A percentile compares a stretch with the other conserved stretches of the same genome.
Conservation (phyloP, 2,797 vertebrate species). For the Esox lucius region DNA sequence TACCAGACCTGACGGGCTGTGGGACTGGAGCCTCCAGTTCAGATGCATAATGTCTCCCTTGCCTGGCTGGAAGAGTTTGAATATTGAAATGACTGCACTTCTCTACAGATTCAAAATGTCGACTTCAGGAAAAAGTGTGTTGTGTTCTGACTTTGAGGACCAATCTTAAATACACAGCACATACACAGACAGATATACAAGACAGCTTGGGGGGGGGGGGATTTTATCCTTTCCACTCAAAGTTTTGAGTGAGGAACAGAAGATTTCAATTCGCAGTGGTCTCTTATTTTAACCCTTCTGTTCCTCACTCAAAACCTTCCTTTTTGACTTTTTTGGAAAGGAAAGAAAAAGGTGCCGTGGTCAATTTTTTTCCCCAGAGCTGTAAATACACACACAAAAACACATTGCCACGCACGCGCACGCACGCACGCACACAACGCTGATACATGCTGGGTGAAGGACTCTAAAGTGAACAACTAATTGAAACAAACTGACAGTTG, state of each 20-base stretch:
- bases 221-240: no score
- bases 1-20: not conserved
- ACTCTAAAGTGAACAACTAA: slow-evolving; percentile 48
- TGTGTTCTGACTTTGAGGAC: slow-evolving; percentile 7
- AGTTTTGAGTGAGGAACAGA: no score
- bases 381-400: no score
- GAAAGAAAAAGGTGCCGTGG: no score
- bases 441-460: slow-evolving; percentile 5
- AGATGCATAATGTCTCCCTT: not conserved
- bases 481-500: slow-evolving; percentile 50
- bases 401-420: not conserved
- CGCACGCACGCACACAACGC: slow-evolving; percentile 9
- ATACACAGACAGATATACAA: not conserved
- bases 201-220: no score
- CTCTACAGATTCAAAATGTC: slow-evolving; percentile 30
- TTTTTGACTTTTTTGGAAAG: no score
- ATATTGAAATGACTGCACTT: slow-evolving; percentile 50
- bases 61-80: slow-evolving; percentile 38
- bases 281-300: no score
- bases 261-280: no score
- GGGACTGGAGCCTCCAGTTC: not conserved
- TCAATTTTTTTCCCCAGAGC: no score
- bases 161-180: not conserved
- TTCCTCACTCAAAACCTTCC: no score
- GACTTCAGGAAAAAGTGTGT: slow-evolving; percentile 43